Evolutionary conservation across 1,140 invertebrate genomes (phyloP), one percentile per base, ranked within the genome.

Genomic region (Cydia pomonella): DNA sequence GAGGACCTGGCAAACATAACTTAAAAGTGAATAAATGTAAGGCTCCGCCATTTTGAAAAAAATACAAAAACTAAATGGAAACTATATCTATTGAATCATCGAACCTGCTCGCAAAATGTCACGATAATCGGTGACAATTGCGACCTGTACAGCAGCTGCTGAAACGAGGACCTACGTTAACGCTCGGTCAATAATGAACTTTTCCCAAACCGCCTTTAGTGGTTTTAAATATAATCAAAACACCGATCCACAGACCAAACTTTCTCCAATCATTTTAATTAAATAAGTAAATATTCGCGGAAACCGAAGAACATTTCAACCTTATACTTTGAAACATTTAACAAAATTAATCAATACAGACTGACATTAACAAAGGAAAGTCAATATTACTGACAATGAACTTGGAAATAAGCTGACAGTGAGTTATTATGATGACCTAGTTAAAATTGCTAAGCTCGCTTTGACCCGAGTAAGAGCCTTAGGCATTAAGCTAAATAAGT

Each of bases 401-500:
- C 53, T 59, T 59, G 21, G n/a, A 23, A 47, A 18, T 50, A 50
- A 59, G 53, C 53, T 23, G 53, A 59, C 53, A 59, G 53, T 59
- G 21, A 59, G 18, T 59, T 59, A 59, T 59, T 59, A 7, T 59
- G 21, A 50, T 7, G 53, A 9, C 21, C 18, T 12, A 59, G 21
- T 53, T 16, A 16, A 16, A 16, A 18, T 50, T 0, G n/a, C 4
- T 18, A n/a, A 50, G 47, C 12, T 50, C 47, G 21, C 64, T 69
- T 69, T 69, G 18, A 69, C 29, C 29, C n/a, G 12, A n/a, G 27
- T 69, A 38, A 69, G 29, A 21, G 64, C 64, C 64, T 69, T 18
- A 69, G 29, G 64, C 64, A 18, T 69, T 69, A 69, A 38, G 33
- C 64, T 69, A 69, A 69, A 66, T 66, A 66, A 41, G 64, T 41